phyloP scores from a whole-genome alignment of 2,113 vertebrate genomes.

The Phylloscopus trochiloides region DNA sequence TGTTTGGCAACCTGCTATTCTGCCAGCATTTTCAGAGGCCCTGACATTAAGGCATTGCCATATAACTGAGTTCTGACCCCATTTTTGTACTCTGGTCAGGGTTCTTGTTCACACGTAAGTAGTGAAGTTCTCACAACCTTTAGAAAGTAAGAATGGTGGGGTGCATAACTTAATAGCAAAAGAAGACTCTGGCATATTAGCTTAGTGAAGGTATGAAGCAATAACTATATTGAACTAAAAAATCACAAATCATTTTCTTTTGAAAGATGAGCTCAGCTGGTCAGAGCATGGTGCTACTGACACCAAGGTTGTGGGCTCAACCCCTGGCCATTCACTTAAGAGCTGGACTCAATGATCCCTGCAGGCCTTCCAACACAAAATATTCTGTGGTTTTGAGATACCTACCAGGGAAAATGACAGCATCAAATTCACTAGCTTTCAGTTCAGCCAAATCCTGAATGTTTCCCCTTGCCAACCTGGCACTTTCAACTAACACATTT shows the following conservation, averaged over 20 bases:
- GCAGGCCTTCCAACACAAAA: not conserved
- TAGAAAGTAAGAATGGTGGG: not conserved
- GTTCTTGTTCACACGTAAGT: rapidly evolving
- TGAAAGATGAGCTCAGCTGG: not conserved
- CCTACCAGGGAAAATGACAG: constrained; percentile 79
- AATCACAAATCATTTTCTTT: not conserved
- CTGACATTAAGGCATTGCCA: not conserved
- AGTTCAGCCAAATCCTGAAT: constrained; percentile 79
- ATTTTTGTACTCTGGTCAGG: not conserved
- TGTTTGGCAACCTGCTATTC: not conserved
- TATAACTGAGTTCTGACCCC: not conserved
- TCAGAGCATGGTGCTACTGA: not conserved
- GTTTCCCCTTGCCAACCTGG: constrained; percentile 78
- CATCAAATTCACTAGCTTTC: constrained; percentile 73
- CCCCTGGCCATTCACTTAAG: not conserved
- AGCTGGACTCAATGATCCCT: rapidly evolving
- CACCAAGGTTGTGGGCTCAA: not conserved
- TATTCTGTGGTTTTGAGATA: not conserved
- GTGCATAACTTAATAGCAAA: not conserved
- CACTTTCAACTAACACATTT: constrained; percentile 82
- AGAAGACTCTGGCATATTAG: not conserved
- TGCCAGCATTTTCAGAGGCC: not conserved
- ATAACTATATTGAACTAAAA: not conserved
- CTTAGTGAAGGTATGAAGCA: not conserved
- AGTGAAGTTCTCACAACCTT: not conserved